Percentiles rank a stretch among this genome's conserved stretches.
These are phyloP conservation scores for Rhimphoctona megacephalus DNA, from an alignment of 2,888 invertebrate species.

Conservation along the genomic window DNA sequence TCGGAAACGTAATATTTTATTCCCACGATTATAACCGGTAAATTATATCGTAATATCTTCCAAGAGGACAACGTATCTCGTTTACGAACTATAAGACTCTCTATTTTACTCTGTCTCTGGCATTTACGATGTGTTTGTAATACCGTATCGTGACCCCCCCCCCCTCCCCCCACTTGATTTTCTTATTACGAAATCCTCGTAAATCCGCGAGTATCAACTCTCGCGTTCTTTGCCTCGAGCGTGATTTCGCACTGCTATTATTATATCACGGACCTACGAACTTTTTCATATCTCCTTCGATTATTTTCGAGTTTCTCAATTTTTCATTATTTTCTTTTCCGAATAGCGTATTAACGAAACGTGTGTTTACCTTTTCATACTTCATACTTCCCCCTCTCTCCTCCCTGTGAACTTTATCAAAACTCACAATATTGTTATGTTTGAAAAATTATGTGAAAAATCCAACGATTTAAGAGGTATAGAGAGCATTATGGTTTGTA, in stretches of 20 bases:
- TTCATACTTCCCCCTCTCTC: background rate
- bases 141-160: slow-evolving; percentile 4
- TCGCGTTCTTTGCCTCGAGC: slow-evolving; percentile 12
- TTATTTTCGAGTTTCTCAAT: background rate
- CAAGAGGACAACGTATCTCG: slow-evolving; percentile 15
- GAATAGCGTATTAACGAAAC: background rate
- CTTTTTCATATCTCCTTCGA: background rate
- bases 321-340: background rate
- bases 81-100: background rate
- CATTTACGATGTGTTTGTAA: slow-evolving; percentile 49
- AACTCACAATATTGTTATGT: background rate
- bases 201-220: slow-evolving; percentile 31
- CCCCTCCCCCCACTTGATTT: slow-evolving; percentile 18
- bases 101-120: background rate
- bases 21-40: slow-evolving; percentile 35
- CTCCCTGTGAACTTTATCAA: background rate
- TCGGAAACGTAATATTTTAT: slow-evolving; percentile 11
- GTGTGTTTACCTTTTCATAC: slow-evolving; percentile 16
- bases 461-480: background rate
- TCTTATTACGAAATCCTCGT: slow-evolving; percentile 41
- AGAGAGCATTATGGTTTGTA: background rate
- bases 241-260: slow-evolving; percentile 23
- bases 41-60: slow-evolving; percentile 37
- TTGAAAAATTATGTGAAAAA: background rate
- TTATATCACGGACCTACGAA: slow-evolving; percentile 25